Base-by-base conservation (phyloP, 2,888 invertebrate genomes). In the Euspilapteryx auroguttella region DNA sequence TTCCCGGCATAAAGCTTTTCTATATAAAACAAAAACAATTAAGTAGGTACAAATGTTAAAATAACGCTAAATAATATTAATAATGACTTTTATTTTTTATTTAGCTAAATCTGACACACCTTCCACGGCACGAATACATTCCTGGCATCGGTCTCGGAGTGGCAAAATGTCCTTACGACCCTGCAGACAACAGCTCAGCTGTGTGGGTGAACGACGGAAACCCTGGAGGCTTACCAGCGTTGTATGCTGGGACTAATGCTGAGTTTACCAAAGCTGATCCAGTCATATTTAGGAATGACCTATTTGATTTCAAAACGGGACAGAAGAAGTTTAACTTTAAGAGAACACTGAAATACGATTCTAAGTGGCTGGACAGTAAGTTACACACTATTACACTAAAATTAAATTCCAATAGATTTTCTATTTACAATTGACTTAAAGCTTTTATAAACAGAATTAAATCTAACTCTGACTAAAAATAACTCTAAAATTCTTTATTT, bases 281-380 rank as follows among this genome's bases (percentile, higher is more conserved):
- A 9, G 80, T 87, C 37, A 86, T 87, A 47, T 85, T 85, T 49
- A 71, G 85, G 14, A 83, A 83, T 32, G 83, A 84, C 46, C 73
- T 85, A 26, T 80, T 78, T 44, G 81, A 83, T 49, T 66, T 75
- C 41, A 65, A 77, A 17, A 80, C 81, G 28, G 80, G 82, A 29
- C 73, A 79, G 41, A 79, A 81, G 48, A 71, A 79, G 42, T 81
- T 78, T 45, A 76, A 79, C 39, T 84, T 83, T 47, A 82, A 84
- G 48, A 61, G 85, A 33, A 86, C 85, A 10, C 57, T 85, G 42
- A 83, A 84, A 55, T 84, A 84, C 40, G 85, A 85, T 52, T 83
- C 83, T 14, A 85, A 85, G 49, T 86, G 86, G 86, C 68, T 86
- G 33, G 85, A 86, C 53, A 85, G 85, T 85, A 53, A 79, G 81